These are phyloP conservation scores for Lophius americanus DNA, from an alignment of 2,797 vertebrate genomes.

Conservation along the genomic window DNA sequence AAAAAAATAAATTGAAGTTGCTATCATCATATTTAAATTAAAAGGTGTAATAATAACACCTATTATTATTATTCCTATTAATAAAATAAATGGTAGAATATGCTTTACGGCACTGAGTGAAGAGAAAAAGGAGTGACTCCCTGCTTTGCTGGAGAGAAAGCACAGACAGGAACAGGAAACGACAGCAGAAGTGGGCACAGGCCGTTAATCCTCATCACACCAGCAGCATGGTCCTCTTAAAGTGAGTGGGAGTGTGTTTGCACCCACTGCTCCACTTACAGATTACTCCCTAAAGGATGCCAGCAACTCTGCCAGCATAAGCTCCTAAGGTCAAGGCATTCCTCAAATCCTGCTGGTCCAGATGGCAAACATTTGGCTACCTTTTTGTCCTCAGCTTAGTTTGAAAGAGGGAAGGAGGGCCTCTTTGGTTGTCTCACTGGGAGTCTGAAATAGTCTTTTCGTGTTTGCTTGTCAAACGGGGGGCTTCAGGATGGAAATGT, in stretches of 20 bases:
- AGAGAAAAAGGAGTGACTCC: no score
- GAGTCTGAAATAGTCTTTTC: not conserved
- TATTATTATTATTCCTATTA: no score
- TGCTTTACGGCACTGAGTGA: no score
- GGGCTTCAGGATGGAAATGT: not conserved
- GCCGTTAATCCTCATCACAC: not conserved
- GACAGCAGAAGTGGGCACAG: not conserved
- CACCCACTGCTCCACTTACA: conserved; percentile 25
- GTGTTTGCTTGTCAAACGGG: not conserved
- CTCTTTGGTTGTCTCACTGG: conserved; percentile 12
- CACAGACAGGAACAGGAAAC: not conserved
- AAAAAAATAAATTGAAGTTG: no score
- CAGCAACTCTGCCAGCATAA: conserved; percentile 54
- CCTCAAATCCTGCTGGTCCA: conserved; percentile 57
- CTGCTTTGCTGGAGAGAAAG: no score
- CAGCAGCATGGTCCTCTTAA: not conserved
- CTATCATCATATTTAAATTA: no score
- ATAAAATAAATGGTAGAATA: no score
- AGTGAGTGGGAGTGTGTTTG: conserved; percentile 2
- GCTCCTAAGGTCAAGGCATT: conserved; percentile 53
- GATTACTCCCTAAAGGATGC: conserved; percentile 46
- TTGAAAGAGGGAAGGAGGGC: conserved; percentile 8
- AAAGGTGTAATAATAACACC: no score
- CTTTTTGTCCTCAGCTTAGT: conserved; percentile 37
- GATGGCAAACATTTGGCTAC: conserved; percentile 53